Evolutionary conservation across 1,140 invertebrate genomes (phyloP), one percentile per base, ranked within the genome.

Genomic region (Lamellibrachia luymesi): DNA sequence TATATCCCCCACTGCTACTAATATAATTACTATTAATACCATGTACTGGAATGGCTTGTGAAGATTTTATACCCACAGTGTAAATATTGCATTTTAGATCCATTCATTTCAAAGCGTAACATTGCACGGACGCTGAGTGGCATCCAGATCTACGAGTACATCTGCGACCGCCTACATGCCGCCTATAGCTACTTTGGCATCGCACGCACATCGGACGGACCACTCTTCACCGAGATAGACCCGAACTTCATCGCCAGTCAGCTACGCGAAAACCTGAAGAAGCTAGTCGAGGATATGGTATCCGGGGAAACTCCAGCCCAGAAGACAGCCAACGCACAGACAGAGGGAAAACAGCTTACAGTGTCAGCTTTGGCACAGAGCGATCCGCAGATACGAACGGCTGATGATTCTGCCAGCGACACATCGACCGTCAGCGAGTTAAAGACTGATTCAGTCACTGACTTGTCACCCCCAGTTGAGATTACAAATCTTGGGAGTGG

Each of bases 101-200:
- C 97, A 27, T 97, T 96, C 94, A 94, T 95, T 49, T 51, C 91
- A 17, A 97, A 96, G 92, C 95, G 96, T 94, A 97, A 97, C 95
- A 94, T 97, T 27, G 95, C 97, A 91, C 94, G 96, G 52, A 96
- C 95, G 49, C 95, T 97, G 25, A 96, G 95, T 91, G 96, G 96
- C 92, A 95, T 95, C 50, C 94, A 95, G 92, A 94, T 96, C 2
- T 97, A 96, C 95, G 96, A 97, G 64, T 97, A 96, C 94, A 96
- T 97, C 92, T 94, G 96, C 51, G 95, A 96, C 27, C 95, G 96
- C 49, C 94, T 97, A 17, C 94, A 95, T 64, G 95, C 95, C 80
- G 95, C 96, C 4, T 97, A 96, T 93, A 94, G 95, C 50, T 97
- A 97, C 94, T 97, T 97, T 95, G 96, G 95, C 17, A 95, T 96